These are phyloP conservation scores for Clistopyga incitator DNA, from an alignment of 2,888 invertebrate genomes.

Conservation along the genomic window DNA sequence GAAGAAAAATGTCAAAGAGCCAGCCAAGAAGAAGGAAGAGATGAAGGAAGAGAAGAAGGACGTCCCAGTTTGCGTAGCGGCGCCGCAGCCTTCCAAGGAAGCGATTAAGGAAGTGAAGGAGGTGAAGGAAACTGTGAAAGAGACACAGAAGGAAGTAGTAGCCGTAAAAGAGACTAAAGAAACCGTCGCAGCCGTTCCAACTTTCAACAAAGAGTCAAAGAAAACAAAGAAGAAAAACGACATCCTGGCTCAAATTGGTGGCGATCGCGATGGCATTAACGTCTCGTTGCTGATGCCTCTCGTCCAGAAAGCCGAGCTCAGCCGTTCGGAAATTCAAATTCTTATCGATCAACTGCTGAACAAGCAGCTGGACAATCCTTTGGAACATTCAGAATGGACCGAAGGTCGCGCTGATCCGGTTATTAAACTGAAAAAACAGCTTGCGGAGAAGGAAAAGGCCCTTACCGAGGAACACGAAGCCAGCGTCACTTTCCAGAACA, in stretches of 20 bases:
- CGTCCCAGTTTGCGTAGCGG: constrained; percentile 53
- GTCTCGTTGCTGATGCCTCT: constrained; percentile 90
- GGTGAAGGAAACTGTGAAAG: constrained; percentile 69
- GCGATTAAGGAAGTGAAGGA: constrained; percentile 75
- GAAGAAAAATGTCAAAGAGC: constrained; percentile 78
- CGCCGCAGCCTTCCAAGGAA: constrained; percentile 70
- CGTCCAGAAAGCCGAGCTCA: constrained; percentile 92
- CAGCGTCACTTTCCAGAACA: constrained; percentile 90
- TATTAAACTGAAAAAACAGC: constrained; percentile 93
- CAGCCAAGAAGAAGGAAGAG: constrained; percentile 76
- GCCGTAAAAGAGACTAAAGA: constrained; percentile 75
- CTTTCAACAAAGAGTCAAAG: constrained; percentile 79
- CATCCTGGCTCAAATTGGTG: constrained; percentile 86
- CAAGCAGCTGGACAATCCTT: constrained; percentile 92
- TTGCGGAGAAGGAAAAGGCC: constrained; percentile 94
- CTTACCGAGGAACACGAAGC: constrained; percentile 91
- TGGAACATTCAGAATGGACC: constrained; percentile 92
- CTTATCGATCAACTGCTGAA: constrained; percentile 95
- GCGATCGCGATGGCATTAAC: constrained; percentile 89
- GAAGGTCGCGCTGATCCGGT: constrained; percentile 94
- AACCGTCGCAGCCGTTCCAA: constrained; percentile 66
- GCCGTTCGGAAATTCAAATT: constrained; percentile 94
- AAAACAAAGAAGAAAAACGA: constrained; percentile 88
- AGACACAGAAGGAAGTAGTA: constrained; percentile 74
- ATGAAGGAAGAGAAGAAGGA: constrained; percentile 78